Percentiles rank a stretch among this genome's conserved stretches.
These are phyloP conservation scores for Rhagonycha lutea DNA, from an alignment of 2,888 invertebrate species.

Conservation along the genomic window DNA sequence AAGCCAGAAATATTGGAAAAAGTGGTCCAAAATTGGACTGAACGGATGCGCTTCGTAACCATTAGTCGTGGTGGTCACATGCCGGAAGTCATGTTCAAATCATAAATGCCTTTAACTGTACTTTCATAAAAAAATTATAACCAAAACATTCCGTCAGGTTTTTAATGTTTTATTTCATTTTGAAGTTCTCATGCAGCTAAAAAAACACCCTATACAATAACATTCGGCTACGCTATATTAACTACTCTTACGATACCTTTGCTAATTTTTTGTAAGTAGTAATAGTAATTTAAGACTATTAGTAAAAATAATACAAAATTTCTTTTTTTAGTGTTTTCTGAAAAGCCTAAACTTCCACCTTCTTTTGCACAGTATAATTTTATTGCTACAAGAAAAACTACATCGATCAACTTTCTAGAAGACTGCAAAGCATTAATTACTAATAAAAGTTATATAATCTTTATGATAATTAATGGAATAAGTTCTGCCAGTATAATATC, in stretches of 20 bases:
- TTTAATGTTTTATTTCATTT: too few species aligned
- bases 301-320: background rate
- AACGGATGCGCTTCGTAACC: too few species aligned
- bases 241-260: background rate
- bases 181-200: too few species aligned
- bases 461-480: background rate
- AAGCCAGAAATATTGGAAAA: too few species aligned
- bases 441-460: constrained; percentile 21
- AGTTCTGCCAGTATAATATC: background rate
- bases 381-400: background rate
- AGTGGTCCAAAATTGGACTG: too few species aligned
- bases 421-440: background rate
- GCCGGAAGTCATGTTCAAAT: too few species aligned
- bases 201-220: background rate
- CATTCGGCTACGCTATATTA: background rate
- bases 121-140: too few species aligned
- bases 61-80: too few species aligned
- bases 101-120: too few species aligned
- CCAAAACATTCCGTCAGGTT: too few species aligned
- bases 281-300: background rate
- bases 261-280: background rate
- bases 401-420: constrained; percentile 26
- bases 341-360: constrained; percentile 84
- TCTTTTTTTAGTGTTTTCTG: constrained; percentile 76
- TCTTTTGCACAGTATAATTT: constrained; percentile 74